phyloP scores from a whole-genome alignment of 2,113 vertebrate genomes.

The Pituophis catenifer region DNA sequence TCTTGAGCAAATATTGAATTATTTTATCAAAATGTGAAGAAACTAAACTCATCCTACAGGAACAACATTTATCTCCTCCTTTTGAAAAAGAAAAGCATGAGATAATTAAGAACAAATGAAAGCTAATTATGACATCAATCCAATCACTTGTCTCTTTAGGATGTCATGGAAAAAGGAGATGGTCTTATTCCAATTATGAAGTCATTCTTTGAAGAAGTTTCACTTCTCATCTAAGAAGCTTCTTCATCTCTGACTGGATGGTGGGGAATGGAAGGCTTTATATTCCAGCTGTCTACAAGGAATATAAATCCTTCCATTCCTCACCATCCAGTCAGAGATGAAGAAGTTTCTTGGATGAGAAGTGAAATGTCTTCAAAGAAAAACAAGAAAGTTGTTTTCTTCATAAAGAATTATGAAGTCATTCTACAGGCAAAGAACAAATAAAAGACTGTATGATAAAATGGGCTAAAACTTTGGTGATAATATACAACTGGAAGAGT shows the following conservation, averaged over 20 bases:
- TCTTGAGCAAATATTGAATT: not conserved
- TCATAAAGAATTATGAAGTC: not conserved
- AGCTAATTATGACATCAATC: not conserved
- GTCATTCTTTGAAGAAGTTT: too few species aligned
- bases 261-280: too few species aligned
- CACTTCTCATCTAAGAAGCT: too few species aligned
- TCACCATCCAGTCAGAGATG: too few species aligned
- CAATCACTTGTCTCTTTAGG: not conserved
- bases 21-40: not conserved
- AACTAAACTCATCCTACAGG: not conserved
- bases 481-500: not conserved
- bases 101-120: too few species aligned
- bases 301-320: too few species aligned
- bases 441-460: not conserved
- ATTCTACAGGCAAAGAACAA: not conserved
- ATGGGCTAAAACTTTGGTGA: not conserved
- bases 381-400: too few species aligned
- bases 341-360: too few species aligned
- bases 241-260: too few species aligned
- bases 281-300: too few species aligned
- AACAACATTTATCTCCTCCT: not conserved
- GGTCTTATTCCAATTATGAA: not conserved
- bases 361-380: too few species aligned
- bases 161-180: not conserved
- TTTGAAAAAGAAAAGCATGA: not conserved